Evolutionary conservation across 2,888 invertebrate species (phyloP).

Genomic region (Reticulitermes lucifugus): DNA sequence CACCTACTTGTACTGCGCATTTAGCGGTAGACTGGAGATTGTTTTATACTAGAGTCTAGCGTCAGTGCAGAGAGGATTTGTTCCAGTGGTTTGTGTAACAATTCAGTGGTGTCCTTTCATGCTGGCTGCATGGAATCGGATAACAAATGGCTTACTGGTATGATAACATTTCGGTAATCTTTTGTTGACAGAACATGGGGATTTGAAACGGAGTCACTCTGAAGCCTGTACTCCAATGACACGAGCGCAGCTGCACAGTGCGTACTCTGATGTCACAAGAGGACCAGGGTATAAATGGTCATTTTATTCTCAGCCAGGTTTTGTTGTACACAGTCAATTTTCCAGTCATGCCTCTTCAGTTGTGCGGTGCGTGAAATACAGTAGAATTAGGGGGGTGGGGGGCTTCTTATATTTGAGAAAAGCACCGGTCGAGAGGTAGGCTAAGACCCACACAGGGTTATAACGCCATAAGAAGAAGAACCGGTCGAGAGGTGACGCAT

Average conservation of each 20-base stretch:
- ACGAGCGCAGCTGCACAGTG: background rate
- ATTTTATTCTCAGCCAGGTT: background rate
- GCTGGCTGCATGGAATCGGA: slow-evolving; percentile 2
- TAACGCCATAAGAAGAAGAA: too few relatives aligned
- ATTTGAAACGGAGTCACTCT: background rate
- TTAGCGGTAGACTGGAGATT: background rate
- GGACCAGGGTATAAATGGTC: background rate
- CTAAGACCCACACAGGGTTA: too few relatives aligned
- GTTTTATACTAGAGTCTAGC: background rate
- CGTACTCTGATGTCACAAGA: background rate
- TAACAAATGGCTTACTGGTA: background rate
- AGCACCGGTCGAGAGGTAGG: too few relatives aligned
- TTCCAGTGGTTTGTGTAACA: background rate
- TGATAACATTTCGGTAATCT: slow-evolving; percentile 22
- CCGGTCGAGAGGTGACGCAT: too few relatives aligned
- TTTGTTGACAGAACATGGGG: slow-evolving; percentile 30
- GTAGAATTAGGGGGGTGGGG: too few relatives aligned
- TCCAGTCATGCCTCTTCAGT: too few relatives aligned
- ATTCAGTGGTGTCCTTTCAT: background rate
- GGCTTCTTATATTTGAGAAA: too few relatives aligned
- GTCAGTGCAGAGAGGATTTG: background rate
- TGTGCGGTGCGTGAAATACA: too few relatives aligned
- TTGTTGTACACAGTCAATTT: too few relatives aligned
- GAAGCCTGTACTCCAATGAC: background rate
- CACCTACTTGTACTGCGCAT: background rate